phyloP scores from a whole-genome alignment of 2,888 invertebrate genomes.

The Acleris laterana region DNA sequence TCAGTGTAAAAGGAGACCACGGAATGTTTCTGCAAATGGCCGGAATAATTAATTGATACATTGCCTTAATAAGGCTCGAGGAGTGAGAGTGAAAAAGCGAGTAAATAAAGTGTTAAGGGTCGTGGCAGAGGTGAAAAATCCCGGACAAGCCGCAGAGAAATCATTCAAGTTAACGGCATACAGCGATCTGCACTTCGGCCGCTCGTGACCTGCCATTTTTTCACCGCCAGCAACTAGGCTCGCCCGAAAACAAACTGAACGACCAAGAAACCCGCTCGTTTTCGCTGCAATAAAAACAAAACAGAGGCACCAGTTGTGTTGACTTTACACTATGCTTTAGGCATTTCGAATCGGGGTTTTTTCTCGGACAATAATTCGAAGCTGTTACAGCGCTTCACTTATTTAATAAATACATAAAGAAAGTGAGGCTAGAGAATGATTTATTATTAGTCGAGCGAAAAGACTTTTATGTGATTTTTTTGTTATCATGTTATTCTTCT shows the following conservation, averaged over 20 bases:
- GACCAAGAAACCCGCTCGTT: slow-evolving; percentile 20
- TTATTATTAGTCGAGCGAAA: too few relatives aligned
- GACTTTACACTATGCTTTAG: slow-evolving; percentile 17
- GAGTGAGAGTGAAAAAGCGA: slow-evolving; percentile 40
- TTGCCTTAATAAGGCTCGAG: slow-evolving; percentile 28
- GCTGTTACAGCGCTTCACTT: slow-evolving; percentile 1
- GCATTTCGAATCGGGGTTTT: not conserved
- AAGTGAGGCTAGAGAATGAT: too few relatives aligned
- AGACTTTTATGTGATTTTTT: too few relatives aligned
- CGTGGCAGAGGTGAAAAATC: slow-evolving; percentile 61
- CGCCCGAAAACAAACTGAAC: slow-evolving; percentile 37
- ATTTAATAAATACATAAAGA: too few relatives aligned
- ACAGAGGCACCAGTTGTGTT: slow-evolving; percentile 16
- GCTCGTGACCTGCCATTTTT: slow-evolving; percentile 32
- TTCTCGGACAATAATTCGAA: not conserved
- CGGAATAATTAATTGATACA: slow-evolving; percentile 33
- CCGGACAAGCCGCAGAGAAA: slow-evolving; percentile 67
- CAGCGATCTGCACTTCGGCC: slow-evolving; percentile 49
- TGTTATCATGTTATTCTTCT: too few relatives aligned
- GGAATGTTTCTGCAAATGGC: slow-evolving; percentile 23
- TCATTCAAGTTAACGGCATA: slow-evolving; percentile 73
- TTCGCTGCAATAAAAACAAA: slow-evolving; percentile 27
- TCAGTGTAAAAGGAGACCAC: slow-evolving; percentile 16
- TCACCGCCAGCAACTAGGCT: slow-evolving; percentile 31
- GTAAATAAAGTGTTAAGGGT: slow-evolving; percentile 53